Evolutionary conservation across 2,113 vertebrate genomes (phyloP), one percentile per base, ranked within the genome.

Genomic region (chimpanzee (Pan troglodytes)): DNA sequence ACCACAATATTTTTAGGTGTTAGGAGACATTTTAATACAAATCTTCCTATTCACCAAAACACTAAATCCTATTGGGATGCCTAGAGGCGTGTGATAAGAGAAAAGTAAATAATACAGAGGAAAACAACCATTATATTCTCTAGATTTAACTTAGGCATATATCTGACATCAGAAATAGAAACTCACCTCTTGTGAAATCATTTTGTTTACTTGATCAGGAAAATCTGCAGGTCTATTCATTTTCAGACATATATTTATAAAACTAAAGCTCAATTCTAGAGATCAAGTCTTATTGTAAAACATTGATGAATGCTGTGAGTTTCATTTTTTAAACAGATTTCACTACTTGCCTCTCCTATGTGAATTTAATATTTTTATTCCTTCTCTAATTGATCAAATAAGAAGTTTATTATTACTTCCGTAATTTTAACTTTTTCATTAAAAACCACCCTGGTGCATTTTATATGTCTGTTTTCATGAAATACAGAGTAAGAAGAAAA

Each of bases 311-410:
- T 90, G n/a, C 43, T 82, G 17, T 64, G 48, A 48, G 16, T 86
- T 86, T 95, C 11, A 4, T 45, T 82, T 81, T 93, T 91, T n/a
- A 57, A 90, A 87, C 43, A 90, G 75, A 90, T 61, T 96, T 96
- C n/a, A 57, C n/a, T 79, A 43, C 27, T 43, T 82, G 22, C 68
- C 61, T 95, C 86, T 93, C 45, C 73, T 35, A 75, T 30, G 22
- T 75, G 61, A 92, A 95, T 88, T 43, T 87, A 78, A 22, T 59
- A 57, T 61, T 48, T 50, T 81, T 73, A 61, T 70, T 83, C 35
- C 78, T 78, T 78, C 35, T 93, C 68, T 45, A 76, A 0, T 70
- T 52, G 32, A 55, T 94, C 80, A 85, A 85, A 38, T 86, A 88
- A 8, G 23, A 93, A n/a, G 11, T 81, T 72, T 52, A 5, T 43